These are phyloP conservation scores for Thermophis baileyi DNA, from an alignment of 2,113 vertebrate genomes.

Conservation along the genomic window DNA sequence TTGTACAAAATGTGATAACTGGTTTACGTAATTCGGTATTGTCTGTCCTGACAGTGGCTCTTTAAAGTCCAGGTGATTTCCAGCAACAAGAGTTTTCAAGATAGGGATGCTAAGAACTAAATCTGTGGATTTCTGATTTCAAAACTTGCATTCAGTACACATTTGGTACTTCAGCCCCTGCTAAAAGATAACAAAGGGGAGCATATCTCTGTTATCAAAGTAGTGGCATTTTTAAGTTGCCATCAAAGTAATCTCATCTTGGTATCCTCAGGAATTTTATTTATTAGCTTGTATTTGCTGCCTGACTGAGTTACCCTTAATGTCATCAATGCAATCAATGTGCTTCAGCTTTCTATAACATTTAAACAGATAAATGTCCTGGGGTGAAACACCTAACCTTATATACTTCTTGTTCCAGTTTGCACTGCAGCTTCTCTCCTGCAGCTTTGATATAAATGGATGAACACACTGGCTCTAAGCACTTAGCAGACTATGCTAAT, in stretches of 20 bases:
- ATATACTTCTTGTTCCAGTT: background rate
- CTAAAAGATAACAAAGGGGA: background rate
- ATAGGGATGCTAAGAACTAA: background rate
- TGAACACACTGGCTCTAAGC: background rate
- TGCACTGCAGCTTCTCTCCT: background rate
- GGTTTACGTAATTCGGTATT: background rate
- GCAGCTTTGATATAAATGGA: background rate
- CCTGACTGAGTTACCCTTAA: background rate
- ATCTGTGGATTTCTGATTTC: background rate
- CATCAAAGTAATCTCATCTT: background rate
- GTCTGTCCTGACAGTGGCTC: background rate
- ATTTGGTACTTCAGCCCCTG: background rate
- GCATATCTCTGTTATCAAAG: background rate
- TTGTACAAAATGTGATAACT: background rate
- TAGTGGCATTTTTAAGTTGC: background rate
- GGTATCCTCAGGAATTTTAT: background rate
- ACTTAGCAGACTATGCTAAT: background rate
- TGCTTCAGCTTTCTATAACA: background rate
- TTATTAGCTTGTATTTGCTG: background rate
- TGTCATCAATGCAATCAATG: background rate
- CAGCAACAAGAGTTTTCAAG: background rate
- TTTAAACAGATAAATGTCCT: background rate
- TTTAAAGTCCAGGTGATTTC: background rate
- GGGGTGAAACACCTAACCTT: background rate
- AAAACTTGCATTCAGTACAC: background rate